These are phyloP conservation scores for Brachyhypopomus gauderio DNA, from an alignment of 2,113 vertebrate species.

Conservation along the genomic window DNA sequence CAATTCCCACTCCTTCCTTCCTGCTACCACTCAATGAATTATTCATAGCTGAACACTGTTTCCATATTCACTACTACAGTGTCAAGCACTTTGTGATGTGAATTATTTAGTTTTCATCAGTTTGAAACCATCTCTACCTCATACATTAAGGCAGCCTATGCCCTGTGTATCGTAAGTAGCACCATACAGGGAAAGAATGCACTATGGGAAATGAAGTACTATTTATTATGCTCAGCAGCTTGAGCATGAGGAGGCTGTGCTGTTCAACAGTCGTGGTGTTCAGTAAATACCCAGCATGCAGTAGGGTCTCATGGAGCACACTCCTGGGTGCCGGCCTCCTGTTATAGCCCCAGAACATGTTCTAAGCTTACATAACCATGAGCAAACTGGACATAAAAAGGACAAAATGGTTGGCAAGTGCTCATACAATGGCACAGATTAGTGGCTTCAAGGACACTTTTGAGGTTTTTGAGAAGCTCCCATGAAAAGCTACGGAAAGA, in stretches of 20 bases:
- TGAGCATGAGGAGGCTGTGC: constrained; percentile 55
- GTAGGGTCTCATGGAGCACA: constrained; percentile 61
- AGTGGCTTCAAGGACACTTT: constrained; percentile 63
- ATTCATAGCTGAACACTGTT: constrained; percentile 54
- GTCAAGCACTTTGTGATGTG: constrained; percentile 42
- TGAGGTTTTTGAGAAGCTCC: constrained; percentile 37
- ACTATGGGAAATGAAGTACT: constrained; percentile 21
- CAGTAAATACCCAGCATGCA: constrained; percentile 61
- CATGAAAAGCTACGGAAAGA: background rate
- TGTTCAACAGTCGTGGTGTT: constrained; percentile 51
- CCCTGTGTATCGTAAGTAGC: background rate
- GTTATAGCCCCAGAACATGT: constrained; percentile 71
- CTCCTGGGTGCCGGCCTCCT: constrained; percentile 60
- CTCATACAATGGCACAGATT: constrained; percentile 36
- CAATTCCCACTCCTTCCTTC: constrained; percentile 27
- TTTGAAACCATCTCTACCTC: constrained; percentile 5
- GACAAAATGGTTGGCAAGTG: constrained; percentile 51
- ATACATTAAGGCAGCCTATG: background rate
- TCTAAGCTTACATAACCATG: constrained; percentile 61
- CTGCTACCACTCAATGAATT: constrained; percentile 47
- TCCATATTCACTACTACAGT: constrained; percentile 16
- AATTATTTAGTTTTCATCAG: constrained; percentile 48
- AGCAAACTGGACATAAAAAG: constrained; percentile 46
- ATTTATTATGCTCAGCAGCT: constrained; percentile 28
- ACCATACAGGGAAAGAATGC: constrained; percentile 6